These are phyloP conservation scores for Hippocampus barbouri DNA, from an alignment of 2,113 vertebrate genomes.

Conservation along the genomic window DNA sequence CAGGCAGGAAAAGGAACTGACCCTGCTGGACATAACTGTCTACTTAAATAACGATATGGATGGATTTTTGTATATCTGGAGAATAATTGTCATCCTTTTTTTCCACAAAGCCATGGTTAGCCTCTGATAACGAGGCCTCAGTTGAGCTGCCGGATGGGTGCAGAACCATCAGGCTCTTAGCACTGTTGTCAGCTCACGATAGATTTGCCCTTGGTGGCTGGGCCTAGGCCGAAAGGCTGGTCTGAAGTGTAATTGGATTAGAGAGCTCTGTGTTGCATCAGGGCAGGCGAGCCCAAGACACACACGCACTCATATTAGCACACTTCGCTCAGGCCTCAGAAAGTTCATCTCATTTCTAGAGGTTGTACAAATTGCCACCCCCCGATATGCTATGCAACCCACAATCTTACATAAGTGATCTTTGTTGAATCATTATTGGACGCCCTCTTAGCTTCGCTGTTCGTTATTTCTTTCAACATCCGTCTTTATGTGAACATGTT, in stretches of 20 bases:
- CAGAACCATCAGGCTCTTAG: conserved; percentile 39
- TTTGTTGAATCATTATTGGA: conserved; percentile 19
- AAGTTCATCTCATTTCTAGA: conserved; percentile 24
- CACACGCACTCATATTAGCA: conserved; percentile 6
- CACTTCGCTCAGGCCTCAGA: conserved; percentile 16
- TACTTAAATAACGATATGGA: not conserved
- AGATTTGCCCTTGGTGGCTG: conserved; percentile 59
- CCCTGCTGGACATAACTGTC: not conserved
- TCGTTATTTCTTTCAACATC: not conserved
- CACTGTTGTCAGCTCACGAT: conserved; percentile 22
- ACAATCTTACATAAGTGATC: conserved; percentile 10
- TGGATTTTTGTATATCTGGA: not conserved
- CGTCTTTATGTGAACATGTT: not conserved
- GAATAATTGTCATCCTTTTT: not conserved
- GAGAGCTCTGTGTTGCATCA: conserved; percentile 56
- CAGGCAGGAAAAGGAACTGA: not conserved
- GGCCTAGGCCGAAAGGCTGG: conserved; percentile 48
- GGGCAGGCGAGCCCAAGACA: conserved; percentile 20
- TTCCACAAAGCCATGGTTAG: not conserved
- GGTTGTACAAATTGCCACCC: conserved; percentile 16
- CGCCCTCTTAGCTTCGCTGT: conserved; percentile 1
- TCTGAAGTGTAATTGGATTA: conserved; percentile 69
- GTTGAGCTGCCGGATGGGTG: conserved; percentile 32
- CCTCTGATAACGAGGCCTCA: conserved; percentile 15
- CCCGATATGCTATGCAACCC: conserved; percentile 3